Conservation (phyloP, 1,140 invertebrate genomes). For the Papilio dardanus region DNA sequence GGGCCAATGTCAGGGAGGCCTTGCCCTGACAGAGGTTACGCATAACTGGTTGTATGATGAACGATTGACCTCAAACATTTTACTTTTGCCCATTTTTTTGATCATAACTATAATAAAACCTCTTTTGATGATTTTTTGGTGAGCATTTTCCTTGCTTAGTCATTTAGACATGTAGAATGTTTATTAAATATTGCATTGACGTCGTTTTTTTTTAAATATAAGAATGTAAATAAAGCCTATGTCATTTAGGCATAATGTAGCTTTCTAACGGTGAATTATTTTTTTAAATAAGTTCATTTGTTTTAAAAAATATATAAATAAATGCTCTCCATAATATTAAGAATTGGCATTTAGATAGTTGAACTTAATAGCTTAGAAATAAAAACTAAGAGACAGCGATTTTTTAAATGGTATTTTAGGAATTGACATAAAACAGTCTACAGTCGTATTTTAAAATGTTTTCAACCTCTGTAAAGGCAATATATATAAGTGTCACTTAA, state of each 20-base stretch:
- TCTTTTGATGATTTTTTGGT: not conserved
- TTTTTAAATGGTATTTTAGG: too few species aligned
- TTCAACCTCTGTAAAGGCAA: not conserved
- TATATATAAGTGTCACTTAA: not conserved
- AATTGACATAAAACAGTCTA: not conserved
- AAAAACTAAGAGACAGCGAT: too few species aligned
- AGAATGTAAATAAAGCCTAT: too few species aligned
- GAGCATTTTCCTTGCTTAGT: not conserved
- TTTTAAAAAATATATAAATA: too few species aligned
- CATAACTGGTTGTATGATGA: conserved; percentile 23
- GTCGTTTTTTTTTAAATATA: too few species aligned
- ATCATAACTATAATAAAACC: not conserved
- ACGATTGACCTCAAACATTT: conserved; percentile 5
- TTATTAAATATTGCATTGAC: too few species aligned
- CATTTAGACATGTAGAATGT: not conserved
- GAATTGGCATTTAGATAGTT: too few species aligned
- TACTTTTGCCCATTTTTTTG: not conserved
- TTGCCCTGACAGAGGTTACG: conserved; percentile 26
- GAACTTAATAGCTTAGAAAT: too few species aligned
- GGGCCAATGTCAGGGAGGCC: conserved; percentile 28
- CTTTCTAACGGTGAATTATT: too few species aligned
- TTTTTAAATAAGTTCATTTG: too few species aligned
- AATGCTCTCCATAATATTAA: too few species aligned
- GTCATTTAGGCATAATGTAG: too few species aligned
- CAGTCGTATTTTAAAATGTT: not conserved